Percentiles rank a stretch among this genome's conserved stretches.
Evolutionary conservation across 2,888 invertebrate genomes (phyloP).

Genomic region (Chouioia cunea): DNA sequence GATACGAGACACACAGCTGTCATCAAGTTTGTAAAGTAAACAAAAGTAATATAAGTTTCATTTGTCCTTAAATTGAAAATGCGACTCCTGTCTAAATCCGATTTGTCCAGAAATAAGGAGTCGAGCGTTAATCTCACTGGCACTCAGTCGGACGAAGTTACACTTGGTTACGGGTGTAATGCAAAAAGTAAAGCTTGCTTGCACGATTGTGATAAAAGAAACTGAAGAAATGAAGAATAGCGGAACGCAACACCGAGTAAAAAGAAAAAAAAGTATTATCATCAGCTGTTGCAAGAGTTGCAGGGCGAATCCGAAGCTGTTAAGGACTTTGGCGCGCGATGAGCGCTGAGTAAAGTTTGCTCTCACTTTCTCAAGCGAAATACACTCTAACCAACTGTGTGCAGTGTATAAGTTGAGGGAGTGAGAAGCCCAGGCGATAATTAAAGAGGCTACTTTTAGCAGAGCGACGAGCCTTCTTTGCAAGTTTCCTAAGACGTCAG

Average conservation of each 20-base stretch:
- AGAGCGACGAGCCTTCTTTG: not conserved
- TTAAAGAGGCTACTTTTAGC: constrained; percentile 28
- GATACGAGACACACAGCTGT: no score
- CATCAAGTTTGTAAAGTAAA: no score
- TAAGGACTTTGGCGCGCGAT: constrained; percentile 26
- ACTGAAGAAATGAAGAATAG: constrained; percentile 4
- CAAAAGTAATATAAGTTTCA: no score
- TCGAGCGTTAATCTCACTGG: constrained; percentile 15
- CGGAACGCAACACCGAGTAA: not conserved
- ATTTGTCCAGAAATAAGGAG: not conserved
- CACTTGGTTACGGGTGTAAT: not conserved
- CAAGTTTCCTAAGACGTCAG: constrained; percentile 1
- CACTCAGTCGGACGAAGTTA: no score
- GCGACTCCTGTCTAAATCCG: not conserved
- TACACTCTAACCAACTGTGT: constrained; percentile 15
- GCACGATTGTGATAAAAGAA: constrained; percentile 6
- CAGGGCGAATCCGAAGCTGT: constrained; percentile 20
- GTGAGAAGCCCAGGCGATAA: constrained; percentile 2
- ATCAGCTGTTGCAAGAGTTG: no score
- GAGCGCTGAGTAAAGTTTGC: constrained; percentile 21
- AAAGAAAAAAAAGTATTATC: not conserved
- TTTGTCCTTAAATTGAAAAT: no score
- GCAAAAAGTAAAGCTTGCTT: constrained; percentile 12
- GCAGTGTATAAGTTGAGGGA: not conserved
- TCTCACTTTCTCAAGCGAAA: constrained; percentile 4